These are phyloP conservation scores for Acipenser ruthenus DNA, from an alignment of 2,797 vertebrate genomes.

Conservation along the genomic window DNA sequence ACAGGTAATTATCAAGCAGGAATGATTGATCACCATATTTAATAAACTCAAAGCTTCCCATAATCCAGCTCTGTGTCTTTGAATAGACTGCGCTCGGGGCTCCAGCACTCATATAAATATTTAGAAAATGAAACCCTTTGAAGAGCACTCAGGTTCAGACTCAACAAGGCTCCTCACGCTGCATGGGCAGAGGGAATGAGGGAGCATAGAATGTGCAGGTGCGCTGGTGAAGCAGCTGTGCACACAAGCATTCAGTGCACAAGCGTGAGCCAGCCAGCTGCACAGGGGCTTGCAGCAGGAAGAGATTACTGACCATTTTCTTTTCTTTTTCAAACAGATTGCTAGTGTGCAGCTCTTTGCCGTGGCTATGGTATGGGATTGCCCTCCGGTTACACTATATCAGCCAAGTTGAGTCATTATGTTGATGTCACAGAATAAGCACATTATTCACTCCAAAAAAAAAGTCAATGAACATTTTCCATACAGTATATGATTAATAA, in stretches of 20 bases:
- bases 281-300: background rate
- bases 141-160: conserved; percentile 22
- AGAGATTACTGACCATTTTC: background rate
- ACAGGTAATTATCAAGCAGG: conserved; percentile 27
- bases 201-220: conserved; percentile 45
- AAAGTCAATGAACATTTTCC: no score
- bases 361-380: no score
- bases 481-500: no score
- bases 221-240: conserved; percentile 47
- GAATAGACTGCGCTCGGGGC: conserved; percentile 31
- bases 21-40: conserved; percentile 33
- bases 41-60: conserved; percentile 42
- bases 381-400: no score
- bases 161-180: background rate
- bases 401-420: no score
- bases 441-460: no score
- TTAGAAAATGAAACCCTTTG: conserved; percentile 29
- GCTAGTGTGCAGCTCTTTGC: no score
- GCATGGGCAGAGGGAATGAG: conserved; percentile 26
- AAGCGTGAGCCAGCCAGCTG: background rate
- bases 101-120: conserved; percentile 22
- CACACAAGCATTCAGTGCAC: conserved; percentile 31
- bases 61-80: conserved; percentile 45
- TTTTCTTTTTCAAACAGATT: no score
- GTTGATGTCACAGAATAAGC: no score